Conservation (phyloP, 2,797 vertebrate genomes). For the Mallotus villosus region DNA sequence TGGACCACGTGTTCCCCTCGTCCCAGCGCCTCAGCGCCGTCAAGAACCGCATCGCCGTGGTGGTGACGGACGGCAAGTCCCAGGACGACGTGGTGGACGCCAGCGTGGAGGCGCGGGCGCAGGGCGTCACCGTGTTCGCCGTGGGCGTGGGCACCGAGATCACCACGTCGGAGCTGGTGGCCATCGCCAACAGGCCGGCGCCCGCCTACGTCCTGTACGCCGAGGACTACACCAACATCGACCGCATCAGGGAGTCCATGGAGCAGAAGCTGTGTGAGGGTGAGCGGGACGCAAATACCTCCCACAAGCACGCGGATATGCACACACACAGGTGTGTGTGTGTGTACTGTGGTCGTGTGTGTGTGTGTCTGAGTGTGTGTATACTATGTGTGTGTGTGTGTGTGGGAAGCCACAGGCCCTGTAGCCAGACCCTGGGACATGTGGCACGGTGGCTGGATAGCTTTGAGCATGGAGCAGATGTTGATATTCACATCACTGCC, state of each 20-base stretch:
- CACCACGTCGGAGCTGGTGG: slow-evolving; percentile 75
- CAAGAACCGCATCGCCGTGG: slow-evolving; percentile 79
- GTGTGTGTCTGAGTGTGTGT: not conserved
- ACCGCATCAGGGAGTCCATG: slow-evolving; percentile 78
- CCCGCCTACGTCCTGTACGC: slow-evolving; percentile 78
- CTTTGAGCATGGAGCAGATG: slow-evolving; percentile 24
- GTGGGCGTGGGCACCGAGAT: slow-evolving; percentile 82
- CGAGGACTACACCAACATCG: slow-evolving; percentile 79
- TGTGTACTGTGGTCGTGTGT: not conserved
- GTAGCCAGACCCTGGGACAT: slow-evolving; percentile 27
- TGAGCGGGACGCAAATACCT: slow-evolving; percentile 33
- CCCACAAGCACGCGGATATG: not conserved
- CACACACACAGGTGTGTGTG: not conserved
- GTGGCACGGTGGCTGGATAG: slow-evolving; percentile 13
- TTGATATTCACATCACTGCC: not conserved
- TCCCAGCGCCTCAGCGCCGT: slow-evolving; percentile 61
- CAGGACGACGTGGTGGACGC: slow-evolving; percentile 80
- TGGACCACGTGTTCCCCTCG: slow-evolving; percentile 75
- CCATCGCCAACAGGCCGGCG: slow-evolving; percentile 77
- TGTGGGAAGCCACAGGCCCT: slow-evolving; percentile 7
- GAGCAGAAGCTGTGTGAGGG: slow-evolving; percentile 83
- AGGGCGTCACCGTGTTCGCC: slow-evolving; percentile 76
- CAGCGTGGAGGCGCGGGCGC: slow-evolving; percentile 69
- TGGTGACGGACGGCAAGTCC: slow-evolving; percentile 82
- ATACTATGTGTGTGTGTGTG: not conserved